A percentile compares a stretch with the other conserved stretches of the same genome.
Evolutionary conservation across 2,888 invertebrate species (phyloP).

Genomic region (Fragum fragum): DNA sequence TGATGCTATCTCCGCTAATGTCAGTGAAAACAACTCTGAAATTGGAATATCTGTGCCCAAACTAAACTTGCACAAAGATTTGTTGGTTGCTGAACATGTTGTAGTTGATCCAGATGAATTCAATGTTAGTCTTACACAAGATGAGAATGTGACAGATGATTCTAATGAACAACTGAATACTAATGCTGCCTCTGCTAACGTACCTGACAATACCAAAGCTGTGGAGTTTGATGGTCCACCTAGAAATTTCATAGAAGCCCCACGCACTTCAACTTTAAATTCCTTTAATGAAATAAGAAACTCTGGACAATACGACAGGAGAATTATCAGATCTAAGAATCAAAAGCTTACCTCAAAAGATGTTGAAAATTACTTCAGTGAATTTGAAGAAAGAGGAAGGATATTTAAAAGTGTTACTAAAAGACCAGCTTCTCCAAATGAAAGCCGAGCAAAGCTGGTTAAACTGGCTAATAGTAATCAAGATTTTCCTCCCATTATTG

Average conservation of each 20-base stretch:
- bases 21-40: not conserved
- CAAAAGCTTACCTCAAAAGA: constrained; percentile 37
- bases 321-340: constrained; percentile 35
- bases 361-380: constrained; percentile 38
- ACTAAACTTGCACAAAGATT: constrained; percentile 36
- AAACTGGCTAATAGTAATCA: not conserved
- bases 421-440: not conserved
- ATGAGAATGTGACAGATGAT: constrained; percentile 7
- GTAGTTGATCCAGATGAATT: constrained; percentile 51
- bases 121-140: constrained; percentile 46
- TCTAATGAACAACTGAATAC: constrained; percentile 1
- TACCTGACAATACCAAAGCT: not conserved
- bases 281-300: not conserved
- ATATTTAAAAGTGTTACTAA: constrained; percentile 26
- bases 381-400: constrained; percentile 41
- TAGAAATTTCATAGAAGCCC: not conserved
- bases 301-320: not conserved
- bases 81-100: constrained; percentile 10
- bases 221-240: not conserved
- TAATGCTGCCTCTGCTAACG: not conserved
- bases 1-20: too few species aligned
- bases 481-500: not conserved
- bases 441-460: constrained; percentile 5
- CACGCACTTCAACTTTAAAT: not conserved
- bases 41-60: constrained; percentile 44